Percentiles rank a stretch among this genome's conserved stretches.
Conservation (phyloP, 2,888 invertebrate species). For the Tenthredo distinguenda region DNA sequence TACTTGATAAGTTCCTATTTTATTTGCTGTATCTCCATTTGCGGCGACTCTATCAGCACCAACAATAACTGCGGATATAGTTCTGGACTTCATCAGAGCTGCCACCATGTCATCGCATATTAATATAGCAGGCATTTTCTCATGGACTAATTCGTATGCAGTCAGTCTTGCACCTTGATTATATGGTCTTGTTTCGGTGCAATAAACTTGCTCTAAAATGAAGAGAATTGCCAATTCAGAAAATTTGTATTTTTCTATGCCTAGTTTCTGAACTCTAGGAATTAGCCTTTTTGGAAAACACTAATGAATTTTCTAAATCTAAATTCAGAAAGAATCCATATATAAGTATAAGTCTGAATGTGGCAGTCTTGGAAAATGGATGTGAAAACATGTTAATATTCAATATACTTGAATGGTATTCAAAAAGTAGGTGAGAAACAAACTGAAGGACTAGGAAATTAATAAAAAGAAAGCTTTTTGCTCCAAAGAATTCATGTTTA, state of each 20-base stretch:
- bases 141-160: constrained; percentile 96
- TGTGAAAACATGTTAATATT: background rate
- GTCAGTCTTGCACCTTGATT: constrained; percentile 98
- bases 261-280: background rate
- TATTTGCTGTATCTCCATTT: constrained; percentile 99
- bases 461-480: background rate
- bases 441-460: background rate
- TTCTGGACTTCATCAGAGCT: constrained; percentile 90
- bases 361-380: background rate
- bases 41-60: constrained; percentile 97
- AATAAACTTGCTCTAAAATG: constrained; percentile 90
- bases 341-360: background rate
- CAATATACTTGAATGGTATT: background rate
- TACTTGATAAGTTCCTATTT: constrained; percentile 97
- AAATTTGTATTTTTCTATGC: background rate
- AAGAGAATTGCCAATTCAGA: background rate
- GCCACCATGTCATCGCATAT: constrained; percentile 98
- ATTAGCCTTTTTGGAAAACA: background rate
- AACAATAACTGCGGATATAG: constrained; percentile 95
- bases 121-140: constrained; percentile 94
- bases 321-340: background rate
- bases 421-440: background rate
- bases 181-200: constrained; percentile 98
- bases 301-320: background rate
- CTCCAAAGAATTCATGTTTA: background rate